These are phyloP conservation scores for Bergia sp. DNA, from an alignment of 92 coral and sea anemone genomes.

Conservation along the genomic window DNA sequence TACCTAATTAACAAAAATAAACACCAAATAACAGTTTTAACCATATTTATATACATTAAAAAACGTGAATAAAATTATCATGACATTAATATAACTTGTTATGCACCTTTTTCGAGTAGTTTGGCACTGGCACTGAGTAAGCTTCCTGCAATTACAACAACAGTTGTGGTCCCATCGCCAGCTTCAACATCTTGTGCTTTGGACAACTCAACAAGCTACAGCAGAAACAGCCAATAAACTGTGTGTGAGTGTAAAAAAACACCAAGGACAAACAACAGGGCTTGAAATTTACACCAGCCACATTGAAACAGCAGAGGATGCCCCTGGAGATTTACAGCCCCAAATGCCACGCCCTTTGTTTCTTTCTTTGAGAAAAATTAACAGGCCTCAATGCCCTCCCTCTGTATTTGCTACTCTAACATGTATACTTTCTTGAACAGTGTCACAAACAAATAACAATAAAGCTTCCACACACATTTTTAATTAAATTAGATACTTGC, in stretches of 20 bases:
- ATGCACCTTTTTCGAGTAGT: constrained; percentile 87
- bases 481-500: too few relatives aligned
- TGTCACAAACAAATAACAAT: too few relatives aligned
- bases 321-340: too few relatives aligned
- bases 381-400: too few relatives aligned
- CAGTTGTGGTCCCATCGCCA: constrained; percentile 99
- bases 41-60: background rate
- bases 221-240: background rate
- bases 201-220: constrained; percentile 92
- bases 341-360: too few relatives aligned
- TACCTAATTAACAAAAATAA: constrained; percentile 57
- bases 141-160: constrained; percentile 97
- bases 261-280: background rate
- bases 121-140: constrained; percentile 93
- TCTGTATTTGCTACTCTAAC: too few relatives aligned
- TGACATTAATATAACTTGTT: background rate
- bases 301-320: too few relatives aligned
- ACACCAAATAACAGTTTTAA: background rate
- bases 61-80: background rate
- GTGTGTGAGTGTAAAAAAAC: background rate
- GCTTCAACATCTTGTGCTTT: constrained; percentile 99
- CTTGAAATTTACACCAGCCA: too few relatives aligned
- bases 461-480: too few relatives aligned
- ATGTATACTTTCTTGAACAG: too few relatives aligned
- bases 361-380: too few relatives aligned